Evolutionary conservation across 2,888 invertebrate species (phyloP).

Genomic region (Caenorhabditis plicata): DNA sequence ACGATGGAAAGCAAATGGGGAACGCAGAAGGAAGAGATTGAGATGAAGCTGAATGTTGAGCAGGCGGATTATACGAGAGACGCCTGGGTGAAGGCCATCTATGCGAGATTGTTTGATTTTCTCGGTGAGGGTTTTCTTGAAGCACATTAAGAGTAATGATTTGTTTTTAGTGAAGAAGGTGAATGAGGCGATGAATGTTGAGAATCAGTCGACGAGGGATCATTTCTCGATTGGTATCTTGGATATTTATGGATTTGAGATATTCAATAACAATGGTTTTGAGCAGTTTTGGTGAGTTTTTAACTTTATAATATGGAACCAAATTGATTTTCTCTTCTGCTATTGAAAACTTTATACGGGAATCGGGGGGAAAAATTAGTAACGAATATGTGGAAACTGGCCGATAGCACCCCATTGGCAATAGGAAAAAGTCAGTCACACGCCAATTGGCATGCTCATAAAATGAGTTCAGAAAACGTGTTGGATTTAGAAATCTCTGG

Average conservation of each 20-base stretch:
- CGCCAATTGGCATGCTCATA: too few relatives aligned
- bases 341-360: too few relatives aligned
- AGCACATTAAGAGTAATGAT: not conserved
- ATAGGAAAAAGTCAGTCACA: too few relatives aligned
- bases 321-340: too few relatives aligned
- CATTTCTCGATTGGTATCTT: constrained; percentile 72
- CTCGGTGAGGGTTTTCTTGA: constrained; percentile 67
- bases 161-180: constrained; percentile 71
- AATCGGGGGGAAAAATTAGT: too few relatives aligned
- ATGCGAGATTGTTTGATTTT: constrained; percentile 73
- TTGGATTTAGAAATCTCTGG: too few relatives aligned
- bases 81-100: constrained; percentile 74
- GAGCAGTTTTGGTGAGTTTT: constrained; percentile 71
- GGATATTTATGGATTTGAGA: constrained; percentile 77
- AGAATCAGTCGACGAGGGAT: constrained; percentile 8
- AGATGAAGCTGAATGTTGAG: constrained; percentile 73
- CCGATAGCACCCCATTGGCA: too few relatives aligned
- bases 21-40: constrained; percentile 72
- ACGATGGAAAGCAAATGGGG: constrained; percentile 74
- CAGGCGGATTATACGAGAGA: constrained; percentile 74
- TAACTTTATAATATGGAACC: too few relatives aligned
- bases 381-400: too few relatives aligned
- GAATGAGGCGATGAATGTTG: constrained; percentile 72
- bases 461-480: too few relatives aligned
- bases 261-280: constrained; percentile 75